phyloP scores from a whole-genome alignment of 2,888 invertebrate genomes.

The Acanthosepion pharaonis region DNA sequence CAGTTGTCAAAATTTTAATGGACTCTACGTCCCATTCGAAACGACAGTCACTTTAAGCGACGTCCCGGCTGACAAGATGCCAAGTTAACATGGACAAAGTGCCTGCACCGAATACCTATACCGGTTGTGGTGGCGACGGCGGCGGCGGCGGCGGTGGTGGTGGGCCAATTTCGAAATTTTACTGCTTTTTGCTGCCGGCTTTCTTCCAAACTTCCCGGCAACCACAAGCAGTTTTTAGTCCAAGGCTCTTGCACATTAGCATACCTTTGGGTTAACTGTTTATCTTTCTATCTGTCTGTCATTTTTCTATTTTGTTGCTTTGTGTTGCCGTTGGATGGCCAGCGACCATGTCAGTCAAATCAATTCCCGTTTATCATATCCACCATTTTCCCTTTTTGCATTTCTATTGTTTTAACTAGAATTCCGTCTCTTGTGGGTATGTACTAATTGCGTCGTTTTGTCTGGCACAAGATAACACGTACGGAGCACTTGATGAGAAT shows the following conservation, averaged over 20 bases:
- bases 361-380: too few species aligned
- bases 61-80: slow-evolving; percentile 18
- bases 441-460: too few species aligned
- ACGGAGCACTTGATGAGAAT: too few species aligned
- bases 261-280: not conserved
- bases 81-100: slow-evolving; percentile 33
- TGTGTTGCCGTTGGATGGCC: too few species aligned
- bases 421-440: too few species aligned
- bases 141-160: not conserved
- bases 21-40: not conserved
- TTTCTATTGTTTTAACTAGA: too few species aligned
- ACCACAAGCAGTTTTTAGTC: not conserved
- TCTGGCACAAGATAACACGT: too few species aligned
- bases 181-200: not conserved
- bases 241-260: not conserved
- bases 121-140: not conserved
- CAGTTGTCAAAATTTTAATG: slow-evolving; percentile 20
- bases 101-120: not conserved
- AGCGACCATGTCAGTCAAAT: too few species aligned
- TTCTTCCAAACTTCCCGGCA: not conserved
- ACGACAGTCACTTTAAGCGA: not conserved
- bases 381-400: too few species aligned
- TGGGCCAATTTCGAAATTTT: not conserved
- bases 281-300: not conserved
- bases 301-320: too few species aligned